phyloP scores from a whole-genome alignment of 2,797 vertebrate genomes.

The Thamnophis elegans region DNA sequence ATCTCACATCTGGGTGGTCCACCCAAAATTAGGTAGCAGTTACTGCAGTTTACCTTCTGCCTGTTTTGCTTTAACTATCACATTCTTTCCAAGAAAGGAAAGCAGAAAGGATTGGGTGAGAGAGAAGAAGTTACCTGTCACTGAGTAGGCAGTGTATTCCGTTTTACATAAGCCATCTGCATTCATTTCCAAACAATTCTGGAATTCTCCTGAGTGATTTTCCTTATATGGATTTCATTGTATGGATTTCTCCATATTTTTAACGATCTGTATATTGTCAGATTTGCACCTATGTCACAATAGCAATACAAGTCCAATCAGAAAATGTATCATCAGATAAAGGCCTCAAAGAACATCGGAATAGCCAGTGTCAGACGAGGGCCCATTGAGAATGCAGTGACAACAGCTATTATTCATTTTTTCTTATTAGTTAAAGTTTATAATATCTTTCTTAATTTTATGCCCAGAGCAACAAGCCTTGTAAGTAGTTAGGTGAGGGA shows the following conservation, averaged over 20 bases:
- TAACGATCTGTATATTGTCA: neutral
- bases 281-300: neutral
- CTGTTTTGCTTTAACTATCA: conserved; percentile 10
- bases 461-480: neutral
- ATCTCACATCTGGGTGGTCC: neutral
- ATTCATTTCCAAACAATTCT: neutral
- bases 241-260: neutral
- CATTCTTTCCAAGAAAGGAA: conserved; percentile 46
- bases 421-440: neutral
- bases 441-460: neutral
- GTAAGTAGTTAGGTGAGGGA: neutral
- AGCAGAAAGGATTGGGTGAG: conserved; percentile 50
- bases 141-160: conserved; percentile 49
- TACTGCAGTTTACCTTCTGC: neutral
- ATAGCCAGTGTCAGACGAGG: neutral
- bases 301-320: neutral
- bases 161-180: conserved; percentile 28
- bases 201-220: neutral
- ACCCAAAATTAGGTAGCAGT: neutral
- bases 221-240: neutral
- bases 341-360: neutral
- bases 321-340: neutral
- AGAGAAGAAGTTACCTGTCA: conserved; percentile 57
- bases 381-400: neutral
- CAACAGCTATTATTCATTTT: neutral